Percentiles rank a stretch among this genome's conserved stretches.
phyloP scores from a whole-genome alignment of 2,888 invertebrate genomes.

The Melanophora roralis region DNA sequence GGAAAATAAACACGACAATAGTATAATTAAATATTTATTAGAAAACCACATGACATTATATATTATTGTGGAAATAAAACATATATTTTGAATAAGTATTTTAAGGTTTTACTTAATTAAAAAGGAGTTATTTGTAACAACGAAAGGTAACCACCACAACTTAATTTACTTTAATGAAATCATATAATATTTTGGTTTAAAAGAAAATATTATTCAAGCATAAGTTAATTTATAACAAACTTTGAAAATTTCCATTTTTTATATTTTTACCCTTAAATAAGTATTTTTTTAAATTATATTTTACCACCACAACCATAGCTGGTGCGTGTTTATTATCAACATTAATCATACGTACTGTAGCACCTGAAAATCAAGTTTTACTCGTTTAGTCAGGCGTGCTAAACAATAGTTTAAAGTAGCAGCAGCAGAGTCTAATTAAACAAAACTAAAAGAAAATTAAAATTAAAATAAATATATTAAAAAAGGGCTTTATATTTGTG shows the following conservation, averaged over 20 bases:
- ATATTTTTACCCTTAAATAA: background rate
- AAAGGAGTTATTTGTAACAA: background rate
- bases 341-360: conserved; percentile 22
- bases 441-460: background rate
- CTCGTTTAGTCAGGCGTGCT: no score
- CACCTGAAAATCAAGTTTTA: background rate
- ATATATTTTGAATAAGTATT: background rate
- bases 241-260: background rate
- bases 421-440: background rate
- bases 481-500: conserved; percentile 4
- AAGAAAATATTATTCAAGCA: no score
- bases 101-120: background rate
- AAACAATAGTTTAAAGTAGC: no score
- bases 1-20: background rate
- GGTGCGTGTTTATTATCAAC: conserved; percentile 1
- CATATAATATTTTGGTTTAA: no score
- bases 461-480: conserved; percentile 19
- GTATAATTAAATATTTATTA: background rate
- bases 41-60: background rate
- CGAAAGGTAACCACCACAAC: background rate
- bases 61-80: background rate
- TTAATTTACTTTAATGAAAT: no score
- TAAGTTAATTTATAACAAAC: background rate
- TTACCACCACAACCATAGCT: background rate
- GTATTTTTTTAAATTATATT: background rate